Base-by-base conservation (phyloP, 1,140 invertebrate genomes). In the Nixonia krombeini region DNA sequence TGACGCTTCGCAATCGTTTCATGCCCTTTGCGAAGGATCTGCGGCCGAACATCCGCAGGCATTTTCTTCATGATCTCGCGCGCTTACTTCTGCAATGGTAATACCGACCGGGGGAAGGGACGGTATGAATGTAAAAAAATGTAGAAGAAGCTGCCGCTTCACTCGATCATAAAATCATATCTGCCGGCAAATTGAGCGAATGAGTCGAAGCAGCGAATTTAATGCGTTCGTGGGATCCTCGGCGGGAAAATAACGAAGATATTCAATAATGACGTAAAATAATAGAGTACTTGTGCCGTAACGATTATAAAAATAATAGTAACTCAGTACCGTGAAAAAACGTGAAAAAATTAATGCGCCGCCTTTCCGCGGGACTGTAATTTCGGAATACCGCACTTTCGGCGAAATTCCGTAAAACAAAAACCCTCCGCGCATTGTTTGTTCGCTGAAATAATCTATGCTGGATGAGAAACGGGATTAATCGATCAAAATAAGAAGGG, bases 121-220 rank as follows among this genome's bases (percentile, higher is more conserved):
- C 44, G 31, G 21, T 6, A 21, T 21, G n/a, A n/a, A n/a, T n/a
- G n/a, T n/a, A 38, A 59, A 51, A 52, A 59, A 59, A 37, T 45
- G 37, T 45, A 52, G 40, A 46, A 44, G 56, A 59, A 25, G 40
- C 57, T 47, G 25, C 49, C 49, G 61, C 35, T 38, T 40, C 28
- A 16, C 38, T 42, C 49, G 67, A 74, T 71, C 64, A 63, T 74
- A 71, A 74, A 74, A 62, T 66, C 51, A 50, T 69, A 66, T 74
- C 72, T 63, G 57, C 49, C 63, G 47, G 61, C 66, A 37, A 63
- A 71, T 64, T 70, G 61, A 42, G 25, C 15, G 49, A 61, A 70
- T 52, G 52, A 62, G 53, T 52, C 35, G 57, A 46, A 49, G 35
- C 46, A 59, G 42, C 53, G 33, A 56, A 49, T 62, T 63, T 38